These are phyloP conservation scores for Lydus trimaculatus DNA, from an alignment of 2,888 invertebrate genomes.

Conservation along the genomic window DNA sequence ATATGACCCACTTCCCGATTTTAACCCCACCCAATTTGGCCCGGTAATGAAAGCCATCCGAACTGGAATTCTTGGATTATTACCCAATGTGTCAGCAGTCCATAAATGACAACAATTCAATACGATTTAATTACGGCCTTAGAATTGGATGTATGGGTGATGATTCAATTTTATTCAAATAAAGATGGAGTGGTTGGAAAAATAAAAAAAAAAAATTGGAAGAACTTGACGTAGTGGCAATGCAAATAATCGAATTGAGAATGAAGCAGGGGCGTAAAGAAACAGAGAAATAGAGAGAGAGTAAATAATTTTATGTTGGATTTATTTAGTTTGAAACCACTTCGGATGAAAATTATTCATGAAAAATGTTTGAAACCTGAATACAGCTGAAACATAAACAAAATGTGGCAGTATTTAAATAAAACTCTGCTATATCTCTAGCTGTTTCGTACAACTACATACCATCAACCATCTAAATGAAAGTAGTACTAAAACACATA, in stretches of 20 bases:
- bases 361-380: neutral
- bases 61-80: conserved; percentile 2
- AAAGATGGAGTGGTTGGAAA: neutral
- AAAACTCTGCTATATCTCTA: neutral
- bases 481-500: too few relatives aligned
- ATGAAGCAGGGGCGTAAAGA: neutral
- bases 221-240: neutral
- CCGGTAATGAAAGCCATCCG: conserved; percentile 30
- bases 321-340: neutral
- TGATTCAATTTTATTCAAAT: neutral
- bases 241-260: neutral
- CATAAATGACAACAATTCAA: neutral
- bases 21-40: conserved; percentile 36
- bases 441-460: neutral
- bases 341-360: neutral
- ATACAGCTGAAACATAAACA: neutral
- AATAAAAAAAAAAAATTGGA: too few relatives aligned
- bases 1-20: conserved; percentile 42
- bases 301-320: neutral
- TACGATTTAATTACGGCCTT: neutral
- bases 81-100: neutral
- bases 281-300: neutral
- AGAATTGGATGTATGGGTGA: neutral
- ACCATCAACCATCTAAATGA: neutral
- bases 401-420: neutral